Evolutionary conservation across 2,888 invertebrate species (phyloP).

Genomic region (Dryococelus australis): DNA sequence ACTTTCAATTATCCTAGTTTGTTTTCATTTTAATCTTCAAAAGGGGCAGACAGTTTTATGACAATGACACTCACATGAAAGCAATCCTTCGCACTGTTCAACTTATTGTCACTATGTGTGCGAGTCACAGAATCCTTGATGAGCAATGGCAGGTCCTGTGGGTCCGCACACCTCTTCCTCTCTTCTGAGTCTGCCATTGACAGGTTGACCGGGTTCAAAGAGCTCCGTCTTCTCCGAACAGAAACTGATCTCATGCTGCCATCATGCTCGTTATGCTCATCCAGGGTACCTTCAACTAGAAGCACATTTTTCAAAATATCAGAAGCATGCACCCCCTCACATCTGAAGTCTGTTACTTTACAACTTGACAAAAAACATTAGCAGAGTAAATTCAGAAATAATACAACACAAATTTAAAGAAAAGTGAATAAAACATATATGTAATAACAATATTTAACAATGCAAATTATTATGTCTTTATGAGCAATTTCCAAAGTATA

Average conservation of each 20-base stretch:
- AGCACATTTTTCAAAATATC: background rate
- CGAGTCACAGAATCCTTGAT: background rate
- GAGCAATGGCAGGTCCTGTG: background rate
- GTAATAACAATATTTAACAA: too few relatives aligned
- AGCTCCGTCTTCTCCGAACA: conserved; percentile 65
- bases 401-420: too few relatives aligned
- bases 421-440: too few relatives aligned
- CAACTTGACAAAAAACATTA: too few relatives aligned
- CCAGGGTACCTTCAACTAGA: conserved; percentile 60
- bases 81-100: background rate
- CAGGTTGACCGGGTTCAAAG: conserved; percentile 84
- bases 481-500: too few relatives aligned
- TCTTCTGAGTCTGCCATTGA: conserved; percentile 60
- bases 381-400: too few relatives aligned
- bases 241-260: conserved; percentile 35
- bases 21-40: too few relatives aligned
- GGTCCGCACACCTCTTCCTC: background rate
- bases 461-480: too few relatives aligned
- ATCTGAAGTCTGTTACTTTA: background rate
- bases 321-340: background rate
- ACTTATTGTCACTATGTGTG: background rate
- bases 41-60: too few relatives aligned
- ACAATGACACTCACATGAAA: background rate
- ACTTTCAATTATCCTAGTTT: too few relatives aligned
- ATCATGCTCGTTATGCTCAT: conserved; percentile 60